Evolutionary conservation across 2,113 vertebrate genomes (phyloP).

Genomic region (Dipodomys merriami): DNA sequence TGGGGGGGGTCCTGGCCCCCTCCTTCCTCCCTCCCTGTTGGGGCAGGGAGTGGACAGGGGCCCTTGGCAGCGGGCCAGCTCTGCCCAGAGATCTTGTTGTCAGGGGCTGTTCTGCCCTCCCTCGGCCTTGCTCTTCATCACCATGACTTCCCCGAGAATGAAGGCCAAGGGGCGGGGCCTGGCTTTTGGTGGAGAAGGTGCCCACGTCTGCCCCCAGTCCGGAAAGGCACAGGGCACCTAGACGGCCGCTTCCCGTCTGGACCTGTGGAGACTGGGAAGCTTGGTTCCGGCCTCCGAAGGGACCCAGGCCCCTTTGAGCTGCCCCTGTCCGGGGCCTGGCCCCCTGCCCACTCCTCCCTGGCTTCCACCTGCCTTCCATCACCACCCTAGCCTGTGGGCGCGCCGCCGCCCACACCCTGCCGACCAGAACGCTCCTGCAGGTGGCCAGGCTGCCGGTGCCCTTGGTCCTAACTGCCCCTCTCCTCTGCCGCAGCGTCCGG

Average conservation of each 20-base stretch:
- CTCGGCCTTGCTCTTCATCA: conserved; percentile 66
- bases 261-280: conserved; percentile 17
- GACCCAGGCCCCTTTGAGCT: neutral
- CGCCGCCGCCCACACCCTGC: conserved; percentile 44
- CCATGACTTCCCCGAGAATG: conserved; percentile 56
- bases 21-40: conserved; percentile 66
- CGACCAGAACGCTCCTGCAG: conserved; percentile 77
- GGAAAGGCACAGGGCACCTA: conserved; percentile 36
- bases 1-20: conserved; percentile 70
- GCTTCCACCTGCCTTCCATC: conserved; percentile 45
- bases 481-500: conserved; percentile 82
- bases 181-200: conserved; percentile 45
- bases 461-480: conserved; percentile 4
- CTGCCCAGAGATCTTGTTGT: conserved; percentile 61
- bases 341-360: conserved; percentile 58
- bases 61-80: conserved; percentile 60
- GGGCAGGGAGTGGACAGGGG: conserved; percentile 72
- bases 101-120: conserved; percentile 60
- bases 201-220: conserved; percentile 37
- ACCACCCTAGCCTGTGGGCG: conserved; percentile 42
- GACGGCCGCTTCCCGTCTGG: conserved; percentile 69
- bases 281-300: neutral
- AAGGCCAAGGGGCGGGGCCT: conserved; percentile 64
- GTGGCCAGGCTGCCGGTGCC: conserved; percentile 9
- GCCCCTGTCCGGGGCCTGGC: conserved; percentile 30